phyloP scores from a whole-genome alignment of 2,888 invertebrate genomes.

The Apotomis betuletana region DNA sequence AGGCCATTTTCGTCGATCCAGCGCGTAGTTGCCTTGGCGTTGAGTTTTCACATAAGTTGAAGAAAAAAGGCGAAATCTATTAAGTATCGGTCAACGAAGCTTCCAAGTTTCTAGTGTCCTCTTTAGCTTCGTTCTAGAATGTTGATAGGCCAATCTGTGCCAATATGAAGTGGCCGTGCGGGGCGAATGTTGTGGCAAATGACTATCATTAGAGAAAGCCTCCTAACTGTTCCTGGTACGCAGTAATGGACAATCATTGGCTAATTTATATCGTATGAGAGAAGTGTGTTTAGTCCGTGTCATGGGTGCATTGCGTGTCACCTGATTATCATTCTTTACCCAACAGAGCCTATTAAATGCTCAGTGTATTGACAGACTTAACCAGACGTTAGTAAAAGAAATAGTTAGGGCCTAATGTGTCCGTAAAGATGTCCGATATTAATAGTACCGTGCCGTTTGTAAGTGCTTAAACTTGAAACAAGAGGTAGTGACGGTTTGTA shows the following conservation, averaged over 20 bases:
- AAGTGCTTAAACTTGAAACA: too few species aligned
- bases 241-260: slow-evolving; percentile 21
- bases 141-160: slow-evolving; percentile 47
- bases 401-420: too few species aligned
- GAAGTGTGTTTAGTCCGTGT: not conserved
- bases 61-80: slow-evolving; percentile 42
- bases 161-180: slow-evolving; percentile 45
- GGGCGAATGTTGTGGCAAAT: slow-evolving; percentile 42
- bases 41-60: slow-evolving; percentile 27
- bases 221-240: slow-evolving; percentile 21
- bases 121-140: slow-evolving; percentile 49
- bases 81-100: slow-evolving; percentile 26
- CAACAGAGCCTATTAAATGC: too few species aligned
- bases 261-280: not conserved
- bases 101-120: slow-evolving; percentile 30
- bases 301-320: not conserved
- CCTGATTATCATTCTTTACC: not conserved
- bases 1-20: not conserved
- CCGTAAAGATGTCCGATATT: too few species aligned
- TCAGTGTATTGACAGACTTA: too few species aligned
- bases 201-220: slow-evolving; percentile 37
- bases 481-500: too few species aligned
- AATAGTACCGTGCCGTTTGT: too few species aligned
- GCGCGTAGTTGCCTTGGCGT: not conserved
- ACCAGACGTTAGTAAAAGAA: too few species aligned